Conservation (phyloP, 2,888 invertebrate species). For the Scrobipalpa costella region DNA sequence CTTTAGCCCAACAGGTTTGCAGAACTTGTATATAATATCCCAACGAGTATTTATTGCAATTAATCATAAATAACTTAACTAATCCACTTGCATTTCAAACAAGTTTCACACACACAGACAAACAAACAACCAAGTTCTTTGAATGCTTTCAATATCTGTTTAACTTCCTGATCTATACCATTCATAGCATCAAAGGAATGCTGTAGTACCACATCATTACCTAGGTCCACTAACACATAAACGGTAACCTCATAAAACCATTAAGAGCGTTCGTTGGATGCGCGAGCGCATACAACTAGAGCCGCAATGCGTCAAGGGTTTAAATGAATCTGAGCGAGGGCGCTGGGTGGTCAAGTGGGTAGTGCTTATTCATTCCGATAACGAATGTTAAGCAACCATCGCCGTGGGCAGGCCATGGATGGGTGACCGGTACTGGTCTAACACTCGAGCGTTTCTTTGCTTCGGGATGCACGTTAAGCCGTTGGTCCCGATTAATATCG, state of each 20-base stretch:
- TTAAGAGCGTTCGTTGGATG: conserved; percentile 10
- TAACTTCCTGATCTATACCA: conserved; percentile 9
- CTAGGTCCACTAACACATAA: conserved; percentile 17
- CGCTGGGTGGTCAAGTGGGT: neutral
- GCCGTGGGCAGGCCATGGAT: no score
- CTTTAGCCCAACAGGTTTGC: no score
- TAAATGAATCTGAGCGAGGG: neutral
- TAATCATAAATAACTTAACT: no score
- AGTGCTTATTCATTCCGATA: no score
- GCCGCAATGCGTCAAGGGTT: neutral
- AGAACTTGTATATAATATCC: no score
- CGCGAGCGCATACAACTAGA: conserved; percentile 4
- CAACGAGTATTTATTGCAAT: no score
- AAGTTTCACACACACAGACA: neutral
- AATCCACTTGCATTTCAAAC: no score
- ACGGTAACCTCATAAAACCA: conserved; percentile 17
- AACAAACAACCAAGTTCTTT: neutral
- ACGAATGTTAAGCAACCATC: no score
- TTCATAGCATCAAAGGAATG: neutral
- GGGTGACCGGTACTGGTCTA: no score
- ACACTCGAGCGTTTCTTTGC: no score
- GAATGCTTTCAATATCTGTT: neutral
- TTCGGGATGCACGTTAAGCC: no score
- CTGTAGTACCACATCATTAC: neutral
- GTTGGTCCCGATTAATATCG: no score